A percentile compares a stretch with the other conserved stretches of the same genome.
phyloP scores from a whole-genome alignment of 2,113 vertebrate genomes.

The Brachypodius melanocephalos region DNA sequence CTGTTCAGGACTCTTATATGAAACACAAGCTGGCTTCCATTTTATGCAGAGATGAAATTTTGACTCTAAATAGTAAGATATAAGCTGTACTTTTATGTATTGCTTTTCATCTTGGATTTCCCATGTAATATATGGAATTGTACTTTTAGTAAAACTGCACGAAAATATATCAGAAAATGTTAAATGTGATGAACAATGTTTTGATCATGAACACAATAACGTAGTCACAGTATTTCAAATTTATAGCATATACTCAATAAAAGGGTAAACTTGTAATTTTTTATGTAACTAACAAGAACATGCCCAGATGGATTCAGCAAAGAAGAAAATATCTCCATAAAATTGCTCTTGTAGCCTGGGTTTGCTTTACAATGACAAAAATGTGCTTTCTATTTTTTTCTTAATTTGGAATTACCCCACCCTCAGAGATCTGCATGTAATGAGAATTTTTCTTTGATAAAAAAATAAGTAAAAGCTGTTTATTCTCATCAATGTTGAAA shows the following conservation, averaged over 20 bases:
- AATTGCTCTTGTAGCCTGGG: background rate
- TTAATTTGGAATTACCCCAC: background rate
- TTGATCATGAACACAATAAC: background rate
- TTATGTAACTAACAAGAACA: background rate
- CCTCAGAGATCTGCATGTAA: background rate
- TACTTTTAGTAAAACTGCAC: background rate
- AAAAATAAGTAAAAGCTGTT: background rate
- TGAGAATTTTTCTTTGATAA: background rate
- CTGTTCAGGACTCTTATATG: background rate
- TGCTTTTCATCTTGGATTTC: background rate
- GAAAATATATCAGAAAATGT: background rate
- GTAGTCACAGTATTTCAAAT: background rate
- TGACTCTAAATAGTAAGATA: background rate
- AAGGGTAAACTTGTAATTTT: background rate
- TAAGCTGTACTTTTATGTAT: background rate
- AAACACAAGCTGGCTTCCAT: background rate
- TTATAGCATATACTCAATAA: background rate
- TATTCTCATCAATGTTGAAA: background rate
- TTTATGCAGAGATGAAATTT: background rate
- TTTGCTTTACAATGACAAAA: background rate
- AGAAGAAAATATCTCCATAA: background rate
- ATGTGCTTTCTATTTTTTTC: background rate
- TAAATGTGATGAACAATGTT: background rate
- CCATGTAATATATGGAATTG: background rate
- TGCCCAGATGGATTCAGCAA: background rate